A percentile compares a stretch with the other conserved stretches of the same genome.
phyloP scores from a whole-genome alignment of 2,113 vertebrate species.

The Lophotis ruficrista region DNA sequence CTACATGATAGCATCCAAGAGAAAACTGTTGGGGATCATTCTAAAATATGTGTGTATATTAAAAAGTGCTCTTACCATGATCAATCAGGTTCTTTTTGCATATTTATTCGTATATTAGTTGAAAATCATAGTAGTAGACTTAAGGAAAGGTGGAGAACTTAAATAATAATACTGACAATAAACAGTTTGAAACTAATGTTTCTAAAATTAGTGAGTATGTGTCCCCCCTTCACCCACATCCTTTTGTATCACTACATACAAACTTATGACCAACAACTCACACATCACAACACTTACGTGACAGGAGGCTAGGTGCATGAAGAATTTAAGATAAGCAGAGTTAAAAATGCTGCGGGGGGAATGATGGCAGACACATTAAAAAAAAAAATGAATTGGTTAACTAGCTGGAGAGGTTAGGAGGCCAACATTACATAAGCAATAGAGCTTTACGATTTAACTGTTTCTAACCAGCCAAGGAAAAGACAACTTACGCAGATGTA shows the following conservation, averaged over 20 bases:
- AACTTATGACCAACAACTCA: neutral
- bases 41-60: neutral
- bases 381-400: neutral
- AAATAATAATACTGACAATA: neutral
- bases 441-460: neutral
- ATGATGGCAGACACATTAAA: neutral
- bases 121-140: neutral
- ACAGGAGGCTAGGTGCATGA: neutral
- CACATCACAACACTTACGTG: fast-evolving
- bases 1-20: neutral
- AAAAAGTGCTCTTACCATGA: neutral
- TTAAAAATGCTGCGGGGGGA: neutral
- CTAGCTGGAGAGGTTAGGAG: neutral
- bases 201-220: neutral
- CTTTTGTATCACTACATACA: neutral
- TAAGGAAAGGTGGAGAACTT: neutral
- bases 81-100: neutral
- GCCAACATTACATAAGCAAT: neutral
- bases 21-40: neutral
- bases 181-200: neutral
- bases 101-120: neutral
- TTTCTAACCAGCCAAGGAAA: neutral
- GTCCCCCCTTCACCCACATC: neutral
- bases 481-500: neutral
- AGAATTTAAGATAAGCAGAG: neutral